Base-by-base conservation (phyloP, 1,140 invertebrate species). In the Leptonema lineaticorne region DNA sequence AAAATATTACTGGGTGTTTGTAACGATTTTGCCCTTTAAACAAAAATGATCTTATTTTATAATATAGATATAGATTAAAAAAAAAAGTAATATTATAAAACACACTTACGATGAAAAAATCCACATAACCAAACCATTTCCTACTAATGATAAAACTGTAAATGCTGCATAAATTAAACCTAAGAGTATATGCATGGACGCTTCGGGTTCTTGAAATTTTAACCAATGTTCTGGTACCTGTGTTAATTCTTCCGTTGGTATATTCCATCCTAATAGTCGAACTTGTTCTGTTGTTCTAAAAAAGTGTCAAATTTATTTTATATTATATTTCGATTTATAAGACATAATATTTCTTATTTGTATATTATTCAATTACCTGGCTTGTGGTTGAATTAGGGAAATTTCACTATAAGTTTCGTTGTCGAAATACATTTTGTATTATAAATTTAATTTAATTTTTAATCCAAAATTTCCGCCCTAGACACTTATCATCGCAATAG, bases 1-100 rank as follows among this genome's bases (percentile, higher is more conserved):
- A 96, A 91, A 79, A 95, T 89, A 75, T 96, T 96, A 7, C 93
- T 95, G 14, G 94, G 91, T 0, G 93, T 96, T 72, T 92, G 84
- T 57, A 96, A 78, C 48, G 85, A 85, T 79, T 93, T 93, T 2
- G 91, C 89, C 66, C 93, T 95, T 79, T 24, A 83, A 81, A 66
- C 8, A 45, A 57, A 56, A 26, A 62, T 26, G 2, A 65, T n/a
- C 59, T 45, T 37, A 46, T 59, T 45, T 14, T 28, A 30, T 27
- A 20, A 50, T 27, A 60, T 60, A 7, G 9, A 26, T 57, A 57
- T 6, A 56, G 6, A 26, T 1, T 27, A 30, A n/a, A 45, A 53
- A 22, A 2, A 37, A n/a, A 29, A 59, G 11, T 27, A 59, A 57
- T 63, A 28, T 67, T 62, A 71, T 76, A n/a, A 74, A 48, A 20